phyloP scores from a whole-genome alignment of 2,888 invertebrate genomes.

The Latheticus oryzae region DNA sequence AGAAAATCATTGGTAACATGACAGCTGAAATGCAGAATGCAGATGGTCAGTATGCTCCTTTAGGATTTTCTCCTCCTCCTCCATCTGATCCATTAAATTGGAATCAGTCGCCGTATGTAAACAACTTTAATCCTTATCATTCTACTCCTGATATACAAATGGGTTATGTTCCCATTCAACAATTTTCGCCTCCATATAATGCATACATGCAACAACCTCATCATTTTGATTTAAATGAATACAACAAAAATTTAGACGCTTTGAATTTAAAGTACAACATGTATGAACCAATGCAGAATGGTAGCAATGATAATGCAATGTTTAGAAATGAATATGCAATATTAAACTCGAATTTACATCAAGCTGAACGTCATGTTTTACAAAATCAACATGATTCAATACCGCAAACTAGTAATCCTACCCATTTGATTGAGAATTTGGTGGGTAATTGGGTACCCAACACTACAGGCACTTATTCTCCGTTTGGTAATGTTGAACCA shows the following conservation, averaged over 20 bases:
- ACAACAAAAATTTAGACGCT: conserved; percentile 46
- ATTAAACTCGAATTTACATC: conserved; percentile 30
- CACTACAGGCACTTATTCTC: conserved; percentile 79
- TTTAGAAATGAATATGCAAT: conserved; percentile 44
- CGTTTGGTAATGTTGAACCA: conserved; percentile 75
- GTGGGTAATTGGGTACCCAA: conserved; percentile 80
- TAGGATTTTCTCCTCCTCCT: conserved; percentile 65
- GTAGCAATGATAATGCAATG: conserved; percentile 49
- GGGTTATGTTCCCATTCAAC: conserved; percentile 35
- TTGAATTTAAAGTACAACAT: conserved; percentile 48
- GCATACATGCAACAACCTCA: conserved; percentile 51
- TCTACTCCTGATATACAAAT: conserved; percentile 42
- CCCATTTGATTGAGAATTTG: conserved; percentile 75
- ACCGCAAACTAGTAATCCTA: conserved; percentile 46
- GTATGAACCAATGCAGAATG: conserved; percentile 53
- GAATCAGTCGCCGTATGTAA: conserved; percentile 51
- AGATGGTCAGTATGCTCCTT: conserved; percentile 70
- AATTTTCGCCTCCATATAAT: conserved; percentile 44
- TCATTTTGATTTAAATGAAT: conserved; percentile 37
- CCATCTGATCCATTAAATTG: conserved; percentile 53
- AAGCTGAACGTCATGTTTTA: conserved; percentile 29
- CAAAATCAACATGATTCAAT: conserved; percentile 40
- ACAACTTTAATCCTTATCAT: conserved; percentile 52
- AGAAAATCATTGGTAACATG: conserved; percentile 72
- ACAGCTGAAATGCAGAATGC: conserved; percentile 70